Conservation (phyloP, 2,888 invertebrate species). For the Cylindroiulus punctatus region DNA sequence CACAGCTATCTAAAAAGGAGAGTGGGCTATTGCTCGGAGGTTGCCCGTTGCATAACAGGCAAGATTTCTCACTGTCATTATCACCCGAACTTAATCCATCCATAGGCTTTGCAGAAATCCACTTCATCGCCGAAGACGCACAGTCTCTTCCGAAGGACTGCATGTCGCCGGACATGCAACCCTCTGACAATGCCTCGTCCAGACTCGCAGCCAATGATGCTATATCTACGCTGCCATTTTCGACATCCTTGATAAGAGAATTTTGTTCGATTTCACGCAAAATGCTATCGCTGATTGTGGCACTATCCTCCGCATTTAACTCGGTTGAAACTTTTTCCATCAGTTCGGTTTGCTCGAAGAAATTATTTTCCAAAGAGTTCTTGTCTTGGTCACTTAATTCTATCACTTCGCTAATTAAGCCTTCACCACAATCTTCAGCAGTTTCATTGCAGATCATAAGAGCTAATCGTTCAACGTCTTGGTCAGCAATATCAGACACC, state of each 20-base stretch:
- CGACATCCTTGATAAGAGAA: not conserved
- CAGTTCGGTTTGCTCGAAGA: not conserved
- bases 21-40: not conserved
- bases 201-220: not conserved
- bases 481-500: conserved; percentile 48
- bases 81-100: conserved; percentile 56
- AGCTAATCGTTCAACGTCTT: conserved; percentile 50
- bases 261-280: not conserved
- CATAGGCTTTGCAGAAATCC: not conserved
- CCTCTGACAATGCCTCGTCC: not conserved
- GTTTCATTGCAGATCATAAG: conserved; percentile 47
- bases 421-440: not conserved
- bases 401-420: not conserved
- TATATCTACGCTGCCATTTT: not conserved
- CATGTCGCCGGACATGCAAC: not conserved
- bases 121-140: not conserved
- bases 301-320: conserved; percentile 59
- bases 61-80: conserved; percentile 58
- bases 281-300: not conserved
- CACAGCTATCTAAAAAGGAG: conserved; percentile 30
- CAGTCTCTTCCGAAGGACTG: not conserved
- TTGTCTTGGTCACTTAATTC: not conserved
- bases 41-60: conserved; percentile 10
- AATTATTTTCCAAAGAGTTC: not conserved
- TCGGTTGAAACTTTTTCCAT: not conserved